phyloP scores from a whole-genome alignment of 1,140 invertebrate species.

The Dolichoris vasculosae region DNA sequence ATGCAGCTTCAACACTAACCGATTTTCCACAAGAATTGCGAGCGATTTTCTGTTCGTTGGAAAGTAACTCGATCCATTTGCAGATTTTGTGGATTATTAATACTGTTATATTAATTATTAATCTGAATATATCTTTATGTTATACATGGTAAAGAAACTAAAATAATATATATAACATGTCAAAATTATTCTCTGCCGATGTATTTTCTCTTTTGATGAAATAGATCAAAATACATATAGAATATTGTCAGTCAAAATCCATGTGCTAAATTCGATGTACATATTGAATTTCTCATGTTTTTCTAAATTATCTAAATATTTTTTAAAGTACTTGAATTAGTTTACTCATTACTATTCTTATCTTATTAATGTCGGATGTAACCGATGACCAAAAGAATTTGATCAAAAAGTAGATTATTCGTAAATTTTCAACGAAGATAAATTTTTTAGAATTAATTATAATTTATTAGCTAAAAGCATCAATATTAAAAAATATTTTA shows the following conservation, averaged over 20 bases:
- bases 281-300: neutral
- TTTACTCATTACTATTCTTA: neutral
- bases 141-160: neutral
- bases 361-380: neutral
- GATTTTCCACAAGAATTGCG: conserved; percentile 9
- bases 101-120: no score
- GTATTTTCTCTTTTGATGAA: neutral
- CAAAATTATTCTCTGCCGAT: conserved; percentile 20
- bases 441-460: neutral
- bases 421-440: neutral
- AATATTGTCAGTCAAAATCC: neutral
- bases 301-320: conserved; percentile 29
- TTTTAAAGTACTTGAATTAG: neutral
- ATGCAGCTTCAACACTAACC: neutral
- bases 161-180: neutral
- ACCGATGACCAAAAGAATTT: neutral
- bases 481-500: neutral
- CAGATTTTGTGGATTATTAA: conserved; percentile 50
- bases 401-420: neutral
- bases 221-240: neutral
- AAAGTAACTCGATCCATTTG: conserved; percentile 42
- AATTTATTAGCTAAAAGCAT: neutral
- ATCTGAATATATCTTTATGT: neutral
- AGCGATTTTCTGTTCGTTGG: conserved; percentile 25
- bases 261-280: neutral